Percentiles rank a stretch among this genome's conserved stretches.
These are phyloP conservation scores for Typhlichthys subterraneus DNA, from an alignment of 2,797 vertebrate genomes.

Conservation along the genomic window DNA sequence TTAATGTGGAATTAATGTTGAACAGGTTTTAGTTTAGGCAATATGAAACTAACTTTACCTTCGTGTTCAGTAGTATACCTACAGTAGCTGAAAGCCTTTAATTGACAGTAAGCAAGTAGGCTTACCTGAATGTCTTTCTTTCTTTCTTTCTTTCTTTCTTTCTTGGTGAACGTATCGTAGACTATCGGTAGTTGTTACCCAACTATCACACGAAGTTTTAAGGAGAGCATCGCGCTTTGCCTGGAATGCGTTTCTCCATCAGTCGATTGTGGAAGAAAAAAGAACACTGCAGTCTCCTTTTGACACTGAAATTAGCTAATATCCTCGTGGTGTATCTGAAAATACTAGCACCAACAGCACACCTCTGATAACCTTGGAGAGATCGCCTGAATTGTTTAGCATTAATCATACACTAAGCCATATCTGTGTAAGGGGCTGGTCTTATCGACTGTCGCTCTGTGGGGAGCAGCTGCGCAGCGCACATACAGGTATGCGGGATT, in stretches of 20 bases:
- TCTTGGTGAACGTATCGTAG: background rate
- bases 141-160: slow-evolving; percentile 27
- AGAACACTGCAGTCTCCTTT: background rate
- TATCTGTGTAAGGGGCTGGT: slow-evolving; percentile 25
- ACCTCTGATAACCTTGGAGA: background rate
- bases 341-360: too few relatives aligned
- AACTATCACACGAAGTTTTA: background rate
- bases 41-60: too few relatives aligned
- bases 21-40: too few relatives aligned
- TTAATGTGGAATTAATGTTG: too few relatives aligned
- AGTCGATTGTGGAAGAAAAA: background rate
- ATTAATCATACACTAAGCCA: too few relatives aligned
- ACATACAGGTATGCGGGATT: background rate
- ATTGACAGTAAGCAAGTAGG: background rate
- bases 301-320: too few relatives aligned
- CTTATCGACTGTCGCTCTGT: background rate
- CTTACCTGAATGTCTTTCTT: slow-evolving; percentile 44
- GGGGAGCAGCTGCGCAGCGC: background rate
- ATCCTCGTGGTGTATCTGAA: too few relatives aligned
- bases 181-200: slow-evolving; percentile 21
- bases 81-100: too few relatives aligned
- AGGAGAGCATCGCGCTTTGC: slow-evolving; percentile 51
- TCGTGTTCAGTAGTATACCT: too few relatives aligned
- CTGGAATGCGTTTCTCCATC: slow-evolving; percentile 57
- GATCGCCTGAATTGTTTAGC: background rate